Percentiles rank a stretch among this genome's conserved stretches.
These are phyloP conservation scores for Gobio occitaniae DNA, from an alignment of 2,797 vertebrate genomes.

Conservation along the genomic window DNA sequence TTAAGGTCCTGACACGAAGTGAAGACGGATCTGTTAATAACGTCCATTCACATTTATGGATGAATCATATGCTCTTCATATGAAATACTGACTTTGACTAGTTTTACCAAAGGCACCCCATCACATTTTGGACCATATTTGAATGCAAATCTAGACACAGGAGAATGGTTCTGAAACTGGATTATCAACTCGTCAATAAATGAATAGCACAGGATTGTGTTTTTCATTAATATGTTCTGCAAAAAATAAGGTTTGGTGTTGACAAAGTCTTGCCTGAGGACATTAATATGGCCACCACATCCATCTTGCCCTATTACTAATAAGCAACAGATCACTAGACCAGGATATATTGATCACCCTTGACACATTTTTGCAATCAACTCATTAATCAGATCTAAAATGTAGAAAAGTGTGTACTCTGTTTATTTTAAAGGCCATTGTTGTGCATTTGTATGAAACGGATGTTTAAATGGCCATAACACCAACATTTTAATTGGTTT, in stretches of 20 bases:
- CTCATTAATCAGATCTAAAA: slow-evolving; percentile 74
- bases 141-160: neutral
- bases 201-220: neutral
- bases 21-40: slow-evolving; percentile 61
- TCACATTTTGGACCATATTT: neutral
- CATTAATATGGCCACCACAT: slow-evolving; percentile 47
- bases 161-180: neutral
- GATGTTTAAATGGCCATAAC: neutral
- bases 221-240: neutral
- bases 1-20: slow-evolving; percentile 31
- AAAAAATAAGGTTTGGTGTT: slow-evolving; percentile 52
- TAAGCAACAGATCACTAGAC: slow-evolving; percentile 56
- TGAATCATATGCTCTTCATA: neutral
- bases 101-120: neutral
- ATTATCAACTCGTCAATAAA: neutral
- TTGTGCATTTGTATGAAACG: neutral
- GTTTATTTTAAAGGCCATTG: neutral
- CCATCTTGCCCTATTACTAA: slow-evolving; percentile 61
- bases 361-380: slow-evolving; percentile 47
- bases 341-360: slow-evolving; percentile 65
- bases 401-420: neutral
- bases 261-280: slow-evolving; percentile 63
- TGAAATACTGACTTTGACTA: neutral
- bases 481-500: neutral
- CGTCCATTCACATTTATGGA: neutral